Percentiles rank a stretch among this genome's conserved stretches.
Evolutionary conservation across 2,113 vertebrate species (phyloP).

Genomic region (Menidia beryllina): DNA sequence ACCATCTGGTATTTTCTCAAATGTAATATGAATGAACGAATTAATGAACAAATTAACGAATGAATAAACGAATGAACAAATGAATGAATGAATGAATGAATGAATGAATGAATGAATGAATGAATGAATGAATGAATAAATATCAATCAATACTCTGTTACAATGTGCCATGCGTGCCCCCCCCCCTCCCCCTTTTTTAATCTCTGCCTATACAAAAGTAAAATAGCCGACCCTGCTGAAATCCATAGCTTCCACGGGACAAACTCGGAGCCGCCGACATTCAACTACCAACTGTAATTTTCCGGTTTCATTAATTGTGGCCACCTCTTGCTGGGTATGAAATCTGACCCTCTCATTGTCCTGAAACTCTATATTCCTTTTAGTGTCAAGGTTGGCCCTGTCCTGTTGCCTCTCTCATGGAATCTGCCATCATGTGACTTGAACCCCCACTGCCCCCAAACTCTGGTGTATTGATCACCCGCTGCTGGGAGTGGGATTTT

Average conservation of each 20-base stretch:
- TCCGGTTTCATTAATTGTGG: slow-evolving; percentile 69
- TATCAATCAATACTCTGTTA: no score
- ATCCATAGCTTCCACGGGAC: neutral
- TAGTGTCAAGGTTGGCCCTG: slow-evolving; percentile 72
- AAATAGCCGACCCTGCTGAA: slow-evolving; percentile 10
- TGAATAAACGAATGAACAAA: no score
- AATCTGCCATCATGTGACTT: slow-evolving; percentile 72
- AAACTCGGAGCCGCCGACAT: slow-evolving; percentile 5
- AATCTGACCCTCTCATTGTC: slow-evolving; percentile 70
- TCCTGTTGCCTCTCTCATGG: slow-evolving; percentile 68
- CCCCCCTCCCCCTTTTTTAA: no score
- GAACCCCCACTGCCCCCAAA: slow-evolving; percentile 52
- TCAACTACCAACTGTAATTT: slow-evolving; percentile 36
- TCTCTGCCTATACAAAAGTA: neutral
- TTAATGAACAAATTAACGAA: no score
- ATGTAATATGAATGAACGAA: no score
- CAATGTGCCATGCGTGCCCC: no score
- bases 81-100: no score
- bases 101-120: no score
- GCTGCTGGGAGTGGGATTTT: slow-evolving; percentile 59
- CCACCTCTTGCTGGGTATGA: slow-evolving; percentile 69
- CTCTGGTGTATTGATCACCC: slow-evolving; percentile 68
- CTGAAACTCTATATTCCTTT: slow-evolving; percentile 80
- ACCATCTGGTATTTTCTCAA: no score
- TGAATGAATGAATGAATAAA: no score